These are phyloP conservation scores for Drosophila parabipectinata DNA, from an alignment of 1,140 invertebrate genomes.

Conservation along the genomic window DNA sequence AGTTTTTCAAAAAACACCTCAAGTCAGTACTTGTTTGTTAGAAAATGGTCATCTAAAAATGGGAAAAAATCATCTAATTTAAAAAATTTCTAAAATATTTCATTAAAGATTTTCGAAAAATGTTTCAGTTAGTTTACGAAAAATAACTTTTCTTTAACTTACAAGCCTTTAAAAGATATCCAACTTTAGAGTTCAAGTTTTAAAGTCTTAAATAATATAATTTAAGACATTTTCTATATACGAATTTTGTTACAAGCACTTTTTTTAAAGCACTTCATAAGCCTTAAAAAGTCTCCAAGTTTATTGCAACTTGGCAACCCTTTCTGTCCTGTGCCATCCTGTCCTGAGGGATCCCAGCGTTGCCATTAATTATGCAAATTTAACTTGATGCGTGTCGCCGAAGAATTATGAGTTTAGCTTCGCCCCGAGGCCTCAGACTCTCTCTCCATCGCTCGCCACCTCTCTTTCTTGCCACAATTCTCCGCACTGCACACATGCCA, in stretches of 20 bases:
- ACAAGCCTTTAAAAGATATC: too few species aligned
- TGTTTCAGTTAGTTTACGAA: too few species aligned
- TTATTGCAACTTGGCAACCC: neutral
- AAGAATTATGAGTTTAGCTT: slow-evolving; percentile 64
- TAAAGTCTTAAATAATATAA: too few species aligned
- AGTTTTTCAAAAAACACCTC: slow-evolving; percentile 8
- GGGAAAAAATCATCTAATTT: too few species aligned
- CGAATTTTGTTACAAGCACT: neutral
- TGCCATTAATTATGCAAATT: slow-evolving; percentile 79
- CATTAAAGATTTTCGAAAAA: too few species aligned
- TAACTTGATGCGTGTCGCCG: slow-evolving; percentile 73
- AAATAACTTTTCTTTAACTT: too few species aligned
- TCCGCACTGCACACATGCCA: neutral
- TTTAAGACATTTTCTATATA: too few species aligned
- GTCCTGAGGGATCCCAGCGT: slow-evolving; percentile 24
- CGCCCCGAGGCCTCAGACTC: slow-evolving; percentile 21
- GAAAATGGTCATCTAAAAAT: too few species aligned
- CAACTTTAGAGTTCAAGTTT: too few species aligned
- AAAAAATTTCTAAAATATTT: too few species aligned
- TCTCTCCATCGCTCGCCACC: slow-evolving; percentile 5
- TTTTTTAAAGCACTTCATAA: neutral
- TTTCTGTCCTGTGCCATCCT: neutral
- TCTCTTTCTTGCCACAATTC: neutral
- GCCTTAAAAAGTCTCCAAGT: neutral
- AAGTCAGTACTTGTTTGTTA: slow-evolving; percentile 4